Percentiles rank a stretch among this genome's conserved stretches.
Conservation (phyloP, 2,113 vertebrate species). For the Athene noctua region DNA sequence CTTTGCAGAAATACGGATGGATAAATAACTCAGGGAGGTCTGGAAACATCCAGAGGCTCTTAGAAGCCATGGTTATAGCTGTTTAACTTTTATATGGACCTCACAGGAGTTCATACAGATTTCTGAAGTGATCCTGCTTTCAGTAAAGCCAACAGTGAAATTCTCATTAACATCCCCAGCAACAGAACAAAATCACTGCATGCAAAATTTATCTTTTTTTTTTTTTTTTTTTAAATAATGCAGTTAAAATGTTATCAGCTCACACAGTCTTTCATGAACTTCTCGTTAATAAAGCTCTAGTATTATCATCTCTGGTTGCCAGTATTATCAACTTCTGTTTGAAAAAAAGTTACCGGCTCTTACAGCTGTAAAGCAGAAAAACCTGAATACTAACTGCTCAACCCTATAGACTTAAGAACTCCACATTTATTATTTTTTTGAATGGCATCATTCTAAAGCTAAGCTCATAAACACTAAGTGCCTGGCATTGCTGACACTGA, state of each 20-base stretch:
- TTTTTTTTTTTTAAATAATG: neutral
- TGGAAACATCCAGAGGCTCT: constrained; percentile 32
- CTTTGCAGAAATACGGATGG: neutral
- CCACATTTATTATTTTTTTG: neutral
- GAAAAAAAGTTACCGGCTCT: neutral
- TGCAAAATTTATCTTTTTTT: neutral
- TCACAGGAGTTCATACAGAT: constrained; percentile 23
- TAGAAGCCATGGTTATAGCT: constrained; percentile 42
- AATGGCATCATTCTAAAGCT: neutral
- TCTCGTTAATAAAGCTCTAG: neutral
- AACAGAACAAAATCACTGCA: neutral
- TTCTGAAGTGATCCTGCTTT: neutral
- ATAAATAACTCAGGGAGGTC: neutral
- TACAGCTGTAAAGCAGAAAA: neutral
- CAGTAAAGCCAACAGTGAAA: neutral
- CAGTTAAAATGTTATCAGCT: neutral
- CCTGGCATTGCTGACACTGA: neutral
- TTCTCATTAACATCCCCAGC: neutral
- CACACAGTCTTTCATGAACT: neutral
- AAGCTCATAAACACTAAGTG: neutral
- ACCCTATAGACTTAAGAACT: neutral
- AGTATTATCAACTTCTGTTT: neutral
- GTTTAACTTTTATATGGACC: constrained; percentile 30
- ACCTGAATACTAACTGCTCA: neutral
- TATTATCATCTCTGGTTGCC: neutral